Base-by-base conservation (phyloP, 35 echinoderm and acorn worm genomes). In the Apostichopus parvimensis region DNA sequence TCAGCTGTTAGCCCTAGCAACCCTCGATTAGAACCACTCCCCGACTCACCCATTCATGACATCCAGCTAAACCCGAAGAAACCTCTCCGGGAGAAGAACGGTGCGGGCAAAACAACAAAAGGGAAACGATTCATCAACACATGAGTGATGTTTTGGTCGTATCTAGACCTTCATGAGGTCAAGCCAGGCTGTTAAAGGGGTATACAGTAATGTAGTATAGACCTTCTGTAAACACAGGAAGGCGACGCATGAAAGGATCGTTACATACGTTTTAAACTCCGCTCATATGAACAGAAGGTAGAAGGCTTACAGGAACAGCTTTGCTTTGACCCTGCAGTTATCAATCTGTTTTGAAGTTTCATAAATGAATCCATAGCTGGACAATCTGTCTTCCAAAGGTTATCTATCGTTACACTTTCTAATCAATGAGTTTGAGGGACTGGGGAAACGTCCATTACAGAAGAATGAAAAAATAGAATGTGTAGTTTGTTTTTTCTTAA, bases 21-120 rank as follows among this genome's bases (percentile, higher is more conserved):
- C 87, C 77, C 89, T 18, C 78, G 94, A 79, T 91, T 98, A 4
- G 93, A 94, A 58, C 96, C 96, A 11, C 90, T 98, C 5, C 94
- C 94, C 8, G 92, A 95, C 64, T 98, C 96, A 60, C 96, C 96
- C 66, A 93, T 95, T 24, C 96, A 98, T 77, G 96, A 98, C 90
- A 86, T 95, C 56, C 86, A 95, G 55, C 91, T 98, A 24, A 98
- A 98, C 20, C 96, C 96, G 15, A 80, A 80, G 78, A 80, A 80
- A 80, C 78, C 78, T 80, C 78, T 80, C 25, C 7, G 25, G 78
- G 78, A 80, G 78, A 80, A 45, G 78, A 80, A 80, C 78, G 78
- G 78, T 80, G 75, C 75, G 0, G 75, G 75, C 9, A 45, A 80
- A 80, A 23, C 77, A 22, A 75, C 71, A 22, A 80, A 80, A 17